Base-by-base conservation (phyloP, 2,113 vertebrate species). In the Eira barbara region DNA sequence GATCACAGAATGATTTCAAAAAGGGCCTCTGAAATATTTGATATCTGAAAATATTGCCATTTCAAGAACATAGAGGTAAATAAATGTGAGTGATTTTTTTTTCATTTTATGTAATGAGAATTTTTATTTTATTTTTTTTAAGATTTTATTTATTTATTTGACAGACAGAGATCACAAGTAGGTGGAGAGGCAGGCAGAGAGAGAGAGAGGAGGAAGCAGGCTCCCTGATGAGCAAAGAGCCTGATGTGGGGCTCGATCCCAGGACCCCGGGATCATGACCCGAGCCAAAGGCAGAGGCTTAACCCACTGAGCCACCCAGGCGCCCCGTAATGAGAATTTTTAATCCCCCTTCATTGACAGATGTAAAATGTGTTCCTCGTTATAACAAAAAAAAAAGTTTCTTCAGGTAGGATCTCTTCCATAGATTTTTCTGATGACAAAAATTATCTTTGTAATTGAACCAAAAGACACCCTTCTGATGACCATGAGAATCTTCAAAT, bases 401-500 rank as follows among this genome's bases (percentile, higher is more conserved):
- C 20, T 31, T 82, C 25, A 93, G 61, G 21, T 0, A 87, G 42
- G 83, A 84, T 93, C 52, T 36, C 10, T 91, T 61, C 59, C 9
- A 89, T 47, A 69, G 31, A 36, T n/a, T 59, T 82, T 69, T 74
- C 47, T 71, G 42, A 69, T 13, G 31, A 94, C 23, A 92, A 95
- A 47, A 92, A 27, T 69, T 69, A 80, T 47, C 23, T 92, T 85
- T 65, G 17, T 71, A 97, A 96, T 88, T 92, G 94, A 91, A 87
- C 13, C 25, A 63, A 93, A 65, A 34, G 82, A 6, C 55, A 69
- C 6, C 1, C 20, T 49, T 89, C 45, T n/a, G 67, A 89, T 73
- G 10, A 84, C 18, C 81, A 31, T n/a, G 57, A 3, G 7, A 8
- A 25, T 63, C 45, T 85, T 73, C 27, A 91, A 95, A 94, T 96